phyloP scores from a whole-genome alignment of 2,888 invertebrate species.

The Bedellia somnulentella region DNA sequence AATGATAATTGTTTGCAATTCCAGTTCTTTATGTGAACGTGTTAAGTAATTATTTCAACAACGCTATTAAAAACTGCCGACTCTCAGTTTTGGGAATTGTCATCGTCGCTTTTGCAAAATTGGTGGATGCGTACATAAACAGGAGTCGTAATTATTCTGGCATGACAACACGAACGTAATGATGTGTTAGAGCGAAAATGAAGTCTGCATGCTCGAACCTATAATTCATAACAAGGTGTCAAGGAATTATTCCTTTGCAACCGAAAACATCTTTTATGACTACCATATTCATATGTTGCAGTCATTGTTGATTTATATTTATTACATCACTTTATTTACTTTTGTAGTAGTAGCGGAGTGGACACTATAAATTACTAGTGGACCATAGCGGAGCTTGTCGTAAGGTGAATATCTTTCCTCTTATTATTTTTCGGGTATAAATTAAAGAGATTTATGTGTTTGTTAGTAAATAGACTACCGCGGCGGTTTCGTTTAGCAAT shows the following conservation, averaged over 20 bases:
- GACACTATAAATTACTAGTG: slow-evolving; percentile 42
- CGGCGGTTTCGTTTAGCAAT: slow-evolving; percentile 25
- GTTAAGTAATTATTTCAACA: slow-evolving; percentile 48
- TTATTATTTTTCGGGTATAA: slow-evolving; percentile 56
- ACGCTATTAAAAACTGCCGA: too few relatives aligned
- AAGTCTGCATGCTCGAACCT: too few relatives aligned
- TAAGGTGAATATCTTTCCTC: slow-evolving; percentile 46
- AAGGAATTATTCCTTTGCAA: slow-evolving; percentile 15
- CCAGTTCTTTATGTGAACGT: slow-evolving; percentile 26
- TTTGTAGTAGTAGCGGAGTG: slow-evolving; percentile 45
- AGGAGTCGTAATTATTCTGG: too few relatives aligned
- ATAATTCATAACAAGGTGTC: slow-evolving; percentile 19
- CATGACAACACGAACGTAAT: too few relatives aligned
- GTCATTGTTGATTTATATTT: slow-evolving; percentile 51
- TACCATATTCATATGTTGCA: slow-evolving; percentile 19
- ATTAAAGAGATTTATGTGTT: slow-evolving; percentile 47
- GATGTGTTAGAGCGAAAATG: too few relatives aligned
- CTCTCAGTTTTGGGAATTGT: too few relatives aligned
- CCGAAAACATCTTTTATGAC: slow-evolving; percentile 22
- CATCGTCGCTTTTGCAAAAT: too few relatives aligned
- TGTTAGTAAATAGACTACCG: slow-evolving; percentile 23
- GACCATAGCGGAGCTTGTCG: slow-evolving; percentile 27
- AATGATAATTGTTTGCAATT: slow-evolving; percentile 49
- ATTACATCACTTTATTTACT: slow-evolving; percentile 56
- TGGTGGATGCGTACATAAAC: too few relatives aligned